Conservation (phyloP, 2,888 invertebrate genomes). For the Ophion ventricosus region DNA sequence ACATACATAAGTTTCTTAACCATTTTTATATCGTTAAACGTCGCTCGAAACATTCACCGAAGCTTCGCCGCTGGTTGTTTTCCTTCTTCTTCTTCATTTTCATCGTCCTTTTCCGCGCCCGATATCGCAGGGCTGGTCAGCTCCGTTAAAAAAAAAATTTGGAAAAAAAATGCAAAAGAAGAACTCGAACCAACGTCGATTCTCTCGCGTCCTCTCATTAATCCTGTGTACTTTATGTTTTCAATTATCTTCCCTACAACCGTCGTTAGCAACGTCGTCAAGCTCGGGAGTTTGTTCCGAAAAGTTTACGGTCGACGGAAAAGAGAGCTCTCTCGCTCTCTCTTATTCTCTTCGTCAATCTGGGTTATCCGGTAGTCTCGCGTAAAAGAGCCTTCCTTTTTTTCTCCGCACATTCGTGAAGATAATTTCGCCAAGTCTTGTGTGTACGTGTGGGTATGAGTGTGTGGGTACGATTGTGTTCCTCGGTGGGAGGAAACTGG, state of each 20-base stretch:
- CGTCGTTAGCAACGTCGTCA: constrained; percentile 61
- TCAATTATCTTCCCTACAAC: constrained; percentile 35
- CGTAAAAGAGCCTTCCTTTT: neutral
- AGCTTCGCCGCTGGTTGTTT: constrained; percentile 49
- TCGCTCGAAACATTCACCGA: constrained; percentile 54
- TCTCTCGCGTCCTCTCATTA: constrained; percentile 27
- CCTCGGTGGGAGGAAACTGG: neutral
- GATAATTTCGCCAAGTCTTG: constrained; percentile 1
- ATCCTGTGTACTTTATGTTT: constrained; percentile 20
- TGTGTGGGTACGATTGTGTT: constrained; percentile 1
- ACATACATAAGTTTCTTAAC: constrained; percentile 9
- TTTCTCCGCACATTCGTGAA: constrained; percentile 5
- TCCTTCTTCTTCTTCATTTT: constrained; percentile 4
- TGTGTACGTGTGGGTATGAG: constrained; percentile 5
- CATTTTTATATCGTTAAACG: constrained; percentile 50
- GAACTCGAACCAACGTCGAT: constrained; percentile 15
- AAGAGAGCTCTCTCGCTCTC: constrained; percentile 17
- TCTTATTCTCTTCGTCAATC: neutral
- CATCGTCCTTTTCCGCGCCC: constrained; percentile 66
- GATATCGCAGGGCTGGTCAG: constrained; percentile 71
- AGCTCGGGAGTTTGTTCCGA: constrained; percentile 48
- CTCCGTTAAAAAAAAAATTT: constrained; percentile 57
- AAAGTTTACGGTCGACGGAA: constrained; percentile 39
- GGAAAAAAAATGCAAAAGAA: constrained; percentile 9
- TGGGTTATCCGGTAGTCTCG: constrained; percentile 19